These are phyloP conservation scores for Solenopsis fugax DNA, from an alignment of 1,140 invertebrate genomes.

Conservation along the genomic window DNA sequence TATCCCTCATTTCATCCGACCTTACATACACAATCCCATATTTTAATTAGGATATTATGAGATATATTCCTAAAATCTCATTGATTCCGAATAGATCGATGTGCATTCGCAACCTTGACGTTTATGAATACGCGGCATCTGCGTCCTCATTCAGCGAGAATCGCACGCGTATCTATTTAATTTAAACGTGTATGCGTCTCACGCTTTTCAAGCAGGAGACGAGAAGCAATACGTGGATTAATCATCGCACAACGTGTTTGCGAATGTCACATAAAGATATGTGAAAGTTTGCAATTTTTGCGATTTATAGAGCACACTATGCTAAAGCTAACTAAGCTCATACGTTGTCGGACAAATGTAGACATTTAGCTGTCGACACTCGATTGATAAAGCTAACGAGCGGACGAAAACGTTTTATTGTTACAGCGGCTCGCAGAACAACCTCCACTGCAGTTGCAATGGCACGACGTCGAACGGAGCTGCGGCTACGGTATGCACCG, in stretches of 20 bases:
- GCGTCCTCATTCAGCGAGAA: neutral
- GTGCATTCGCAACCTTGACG: neutral
- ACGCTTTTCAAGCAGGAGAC: neutral
- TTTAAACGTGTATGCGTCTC: neutral
- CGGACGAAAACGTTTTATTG: neutral
- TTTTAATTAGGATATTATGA: neutral
- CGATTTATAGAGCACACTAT: neutral
- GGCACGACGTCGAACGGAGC: conserved; percentile 86
- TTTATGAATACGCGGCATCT: neutral
- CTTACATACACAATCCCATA: neutral
- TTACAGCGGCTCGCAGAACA: conserved; percentile 90
- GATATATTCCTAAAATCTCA: neutral
- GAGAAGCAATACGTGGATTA: neutral
- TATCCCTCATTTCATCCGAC: too few species aligned
- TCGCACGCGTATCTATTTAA: neutral
- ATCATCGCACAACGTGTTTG: neutral
- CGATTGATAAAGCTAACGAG: neutral
- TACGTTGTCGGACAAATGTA: neutral
- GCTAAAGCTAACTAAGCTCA: neutral
- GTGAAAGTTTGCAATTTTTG: neutral
- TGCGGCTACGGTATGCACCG: conserved; percentile 83
- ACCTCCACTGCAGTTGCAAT: conserved; percentile 89
- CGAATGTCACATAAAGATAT: neutral
- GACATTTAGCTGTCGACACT: neutral
- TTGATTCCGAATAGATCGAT: neutral